Base-by-base conservation (phyloP, 1,140 invertebrate genomes). In the Metaphire vulgaris region DNA sequence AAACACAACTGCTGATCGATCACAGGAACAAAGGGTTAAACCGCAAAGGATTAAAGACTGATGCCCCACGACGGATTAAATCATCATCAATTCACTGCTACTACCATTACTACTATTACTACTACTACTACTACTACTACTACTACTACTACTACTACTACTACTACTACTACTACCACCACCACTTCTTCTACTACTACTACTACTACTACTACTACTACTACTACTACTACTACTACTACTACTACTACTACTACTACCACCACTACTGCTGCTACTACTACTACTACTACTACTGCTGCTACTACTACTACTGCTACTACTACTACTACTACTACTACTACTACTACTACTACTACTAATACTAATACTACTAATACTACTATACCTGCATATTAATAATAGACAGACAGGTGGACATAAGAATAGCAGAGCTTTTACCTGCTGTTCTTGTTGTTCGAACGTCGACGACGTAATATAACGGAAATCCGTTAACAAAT, bases 141-240 rank as follows among this genome's bases (percentile, higher is more conserved):
- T 69, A 74, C 72, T 69, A 74, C 56, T 66, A 76, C 68, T 73
- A 70, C 68, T 76, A 33, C 69, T 73, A 73, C 31, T 76, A 76
- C n/a, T 73, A 72, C 69, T 33, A 72, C 75, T 76, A 76, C 32
- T 72, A 76, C 74, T 56, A 76, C 68, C 31, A 76, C 32, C 72
- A 76, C 68, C n/a, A 71, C 74, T 33, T 33, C 68, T 26, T 34
- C 33, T 26, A 72, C 74, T 76, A 33, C 68, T 76, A 76, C 69
- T 76, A 71, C 75, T 34, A 71, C 68, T 76, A 76, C 30, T 33
- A 76, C 28, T 72, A 76, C 6, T 73, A 76, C 21, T 76, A 76
- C 68, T 34, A 76, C 68, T 41, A 72, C 0, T 72, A 65, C 29
- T 72, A 76, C 68, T 73, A n/a, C 30, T 76, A 72, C 6, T 34